Base-by-base conservation (phyloP, 2,113 vertebrate genomes). In the Sprattus sprattus region DNA sequence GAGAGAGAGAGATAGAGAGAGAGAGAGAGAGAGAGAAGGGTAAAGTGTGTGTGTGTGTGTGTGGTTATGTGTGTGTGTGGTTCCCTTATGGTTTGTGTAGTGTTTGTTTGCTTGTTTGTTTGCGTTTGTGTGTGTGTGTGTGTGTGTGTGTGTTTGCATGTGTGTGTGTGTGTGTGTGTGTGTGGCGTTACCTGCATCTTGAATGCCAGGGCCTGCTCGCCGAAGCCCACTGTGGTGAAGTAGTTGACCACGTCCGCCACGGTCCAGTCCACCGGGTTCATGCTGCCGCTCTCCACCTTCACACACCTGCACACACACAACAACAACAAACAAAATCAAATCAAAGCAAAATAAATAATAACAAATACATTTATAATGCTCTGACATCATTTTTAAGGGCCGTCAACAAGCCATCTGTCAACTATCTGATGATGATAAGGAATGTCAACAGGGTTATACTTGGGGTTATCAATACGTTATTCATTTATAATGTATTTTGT, bases 201-300 rank as follows among this genome's bases (percentile, higher is more conserved):
- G 91, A 97, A 97, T 60, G 97, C 96, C 0, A 93, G 91, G 0
- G 97, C 96, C 89, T 97, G 96, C 87, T 97, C 97, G 0, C 96
- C 95, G 86, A 97, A 97, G 83, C 97, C 97, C 0, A 93, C 96
- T 32, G 93, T 93, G 0, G 95, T 96, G 91, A 97, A 96, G 90
- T 97, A 97, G 86, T 94, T 94, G 82, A 95, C 96, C 86, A 97
- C 97, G 1, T 97, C 96, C 52, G 95, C 94, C 82, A 97, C 96
- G 0, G 95, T 97, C 97, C 97, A 97, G 87, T 96, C 95, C 81
- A 96, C 91, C 0, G 95, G 96, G 84, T 94, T 96, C 11, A 90
- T 87, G 11, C 91, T 83, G 0, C 86, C 54, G 54, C 92, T 95
- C 90, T 96, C 96, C 10, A 93, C 92, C 89, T 96, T 96, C 57